Evolutionary conservation across 2,113 vertebrate genomes (phyloP).

Genomic region (Leucopternis melanops): DNA sequence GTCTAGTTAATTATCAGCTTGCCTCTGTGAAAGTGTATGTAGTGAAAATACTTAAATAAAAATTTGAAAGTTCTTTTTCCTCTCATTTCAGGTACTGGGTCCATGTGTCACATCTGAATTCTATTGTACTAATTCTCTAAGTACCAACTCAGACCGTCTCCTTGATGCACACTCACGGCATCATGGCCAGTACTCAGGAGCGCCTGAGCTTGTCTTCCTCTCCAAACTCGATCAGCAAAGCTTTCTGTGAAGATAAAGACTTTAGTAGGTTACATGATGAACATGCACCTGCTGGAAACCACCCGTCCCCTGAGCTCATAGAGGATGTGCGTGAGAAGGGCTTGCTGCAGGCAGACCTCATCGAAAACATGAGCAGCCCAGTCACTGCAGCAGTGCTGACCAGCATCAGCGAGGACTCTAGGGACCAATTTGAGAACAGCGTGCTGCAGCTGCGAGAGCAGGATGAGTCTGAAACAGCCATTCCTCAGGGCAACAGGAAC

Average conservation of each 20-base stretch:
- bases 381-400: constrained; percentile 77
- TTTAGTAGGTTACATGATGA: constrained; percentile 71
- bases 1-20: constrained; percentile 45
- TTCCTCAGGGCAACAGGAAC: constrained; percentile 72
- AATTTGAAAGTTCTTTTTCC: background rate
- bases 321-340: constrained; percentile 79
- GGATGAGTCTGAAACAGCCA: constrained; percentile 77
- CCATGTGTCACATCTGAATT: background rate
- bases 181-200: constrained; percentile 94
- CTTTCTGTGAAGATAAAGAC: constrained; percentile 81
- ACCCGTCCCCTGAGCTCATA: constrained; percentile 75
- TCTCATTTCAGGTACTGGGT: constrained; percentile 47
- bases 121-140: constrained; percentile 7
- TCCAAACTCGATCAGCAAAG: constrained; percentile 78
- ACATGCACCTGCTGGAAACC: constrained; percentile 63
- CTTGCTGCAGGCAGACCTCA: constrained; percentile 70
- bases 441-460: constrained; percentile 93
- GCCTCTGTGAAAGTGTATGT: background rate
- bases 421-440: constrained; percentile 95
- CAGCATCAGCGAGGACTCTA: constrained; percentile 86
- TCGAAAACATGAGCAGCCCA: constrained; percentile 69
- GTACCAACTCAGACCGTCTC: constrained; percentile 19
- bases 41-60: background rate
- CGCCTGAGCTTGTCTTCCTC: constrained; percentile 88
- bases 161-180: constrained; percentile 86